Evolutionary conservation across 2,797 vertebrate genomes (phyloP).

Genomic region (Neopelma chrysocephalum): DNA sequence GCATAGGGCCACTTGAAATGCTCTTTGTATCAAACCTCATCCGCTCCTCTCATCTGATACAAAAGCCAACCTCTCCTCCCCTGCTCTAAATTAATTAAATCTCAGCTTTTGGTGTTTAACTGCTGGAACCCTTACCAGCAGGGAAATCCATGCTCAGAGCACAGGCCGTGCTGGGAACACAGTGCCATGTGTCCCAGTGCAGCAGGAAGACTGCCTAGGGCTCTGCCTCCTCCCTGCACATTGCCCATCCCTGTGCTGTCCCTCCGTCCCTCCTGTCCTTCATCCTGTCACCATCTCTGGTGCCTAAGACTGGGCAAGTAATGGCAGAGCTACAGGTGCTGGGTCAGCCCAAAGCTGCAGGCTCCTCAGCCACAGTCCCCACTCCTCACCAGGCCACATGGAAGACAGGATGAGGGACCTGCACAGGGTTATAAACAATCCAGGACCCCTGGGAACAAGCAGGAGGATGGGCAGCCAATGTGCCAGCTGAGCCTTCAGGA

Average conservation of each 20-base stretch:
- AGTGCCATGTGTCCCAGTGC: fast-evolving
- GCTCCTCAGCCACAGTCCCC: neutral
- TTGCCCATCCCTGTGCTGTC: neutral
- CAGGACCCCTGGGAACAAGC: neutral
- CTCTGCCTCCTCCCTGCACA: neutral
- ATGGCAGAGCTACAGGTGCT: neutral
- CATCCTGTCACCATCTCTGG: fast-evolving
- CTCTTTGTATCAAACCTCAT: neutral
- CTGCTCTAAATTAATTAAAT: neutral
- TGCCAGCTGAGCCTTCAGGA: neutral
- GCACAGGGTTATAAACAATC: neutral
- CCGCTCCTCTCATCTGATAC: neutral
- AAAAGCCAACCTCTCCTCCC: neutral
- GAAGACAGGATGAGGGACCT: neutral
- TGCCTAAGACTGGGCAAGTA: neutral
- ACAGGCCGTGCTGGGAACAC: fast-evolving
- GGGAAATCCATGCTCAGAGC: neutral
- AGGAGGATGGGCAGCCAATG: neutral
- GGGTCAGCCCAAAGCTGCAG: fast-evolving
- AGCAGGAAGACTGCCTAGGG: neutral
- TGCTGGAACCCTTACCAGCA: neutral
- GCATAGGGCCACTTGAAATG: neutral
- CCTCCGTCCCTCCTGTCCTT: neutral
- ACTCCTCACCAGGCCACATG: neutral
- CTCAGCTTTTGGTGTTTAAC: neutral